A percentile compares a stretch with the other conserved stretches of the same genome.
Conservation (phyloP, 2,113 vertebrate genomes). For the Cygnus buccinator region DNA sequence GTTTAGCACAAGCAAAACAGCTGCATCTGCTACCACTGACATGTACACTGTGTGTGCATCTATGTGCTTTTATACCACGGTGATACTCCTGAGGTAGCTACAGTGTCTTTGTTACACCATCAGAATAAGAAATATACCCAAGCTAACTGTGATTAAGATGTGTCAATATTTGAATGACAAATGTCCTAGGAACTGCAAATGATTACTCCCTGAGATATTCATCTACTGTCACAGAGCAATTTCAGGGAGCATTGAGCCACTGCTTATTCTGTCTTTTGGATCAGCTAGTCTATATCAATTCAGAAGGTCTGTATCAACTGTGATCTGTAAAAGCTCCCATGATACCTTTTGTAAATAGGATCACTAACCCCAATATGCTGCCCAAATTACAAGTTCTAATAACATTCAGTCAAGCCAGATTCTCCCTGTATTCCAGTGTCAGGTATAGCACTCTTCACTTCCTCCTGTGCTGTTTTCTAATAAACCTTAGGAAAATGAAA, state of each 20-base stretch:
- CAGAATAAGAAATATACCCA: neutral
- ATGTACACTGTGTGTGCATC: neutral
- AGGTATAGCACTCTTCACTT: neutral
- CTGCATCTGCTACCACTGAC: neutral
- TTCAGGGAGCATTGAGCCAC: neutral
- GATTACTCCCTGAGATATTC: neutral
- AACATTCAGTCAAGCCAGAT: conserved; percentile 3
- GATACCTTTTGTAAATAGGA: conserved; percentile 24
- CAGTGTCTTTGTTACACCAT: neutral
- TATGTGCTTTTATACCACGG: neutral
- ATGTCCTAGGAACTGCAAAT: neutral
- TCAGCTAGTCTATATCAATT: conserved; percentile 38
- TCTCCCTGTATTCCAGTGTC: neutral
- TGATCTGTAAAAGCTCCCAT: neutral
- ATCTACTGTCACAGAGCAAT: neutral
- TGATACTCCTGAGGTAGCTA: neutral
- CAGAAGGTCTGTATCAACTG: neutral
- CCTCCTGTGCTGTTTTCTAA: neutral
- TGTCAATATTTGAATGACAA: neutral
- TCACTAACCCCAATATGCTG: conserved; percentile 45
- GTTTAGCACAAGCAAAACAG: neutral
- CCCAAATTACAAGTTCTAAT: conserved; percentile 19
- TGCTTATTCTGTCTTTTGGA: neutral
- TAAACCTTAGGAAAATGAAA: neutral
- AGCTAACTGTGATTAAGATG: fast-evolving